phyloP scores from a whole-genome alignment of 2,797 vertebrate species.

The Acrocephalus scirpaceus region DNA sequence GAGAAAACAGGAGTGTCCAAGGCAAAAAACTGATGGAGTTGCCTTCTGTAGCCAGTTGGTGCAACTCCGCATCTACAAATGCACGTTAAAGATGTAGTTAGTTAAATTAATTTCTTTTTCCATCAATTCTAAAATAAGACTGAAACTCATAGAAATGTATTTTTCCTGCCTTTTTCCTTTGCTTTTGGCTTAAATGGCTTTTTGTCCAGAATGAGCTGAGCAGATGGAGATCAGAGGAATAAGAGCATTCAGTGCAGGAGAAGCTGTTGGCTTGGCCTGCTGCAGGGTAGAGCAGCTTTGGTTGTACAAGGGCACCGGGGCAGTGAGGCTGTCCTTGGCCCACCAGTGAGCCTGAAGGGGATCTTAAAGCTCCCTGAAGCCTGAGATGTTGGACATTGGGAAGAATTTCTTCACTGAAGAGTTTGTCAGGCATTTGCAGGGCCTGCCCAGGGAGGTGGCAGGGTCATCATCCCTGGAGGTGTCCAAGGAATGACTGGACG shows the following conservation, averaged over 20 bases:
- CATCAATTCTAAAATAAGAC: background rate
- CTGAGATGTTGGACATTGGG: background rate
- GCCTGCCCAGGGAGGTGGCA: background rate
- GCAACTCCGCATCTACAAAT: background rate
- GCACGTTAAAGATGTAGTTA: background rate
- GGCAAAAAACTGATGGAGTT: background rate
- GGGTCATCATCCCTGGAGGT: background rate
- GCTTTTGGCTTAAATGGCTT: background rate
- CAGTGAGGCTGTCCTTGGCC: background rate
- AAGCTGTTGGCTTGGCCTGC: background rate
- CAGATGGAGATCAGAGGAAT: background rate
- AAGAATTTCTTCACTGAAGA: background rate
- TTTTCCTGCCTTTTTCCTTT: background rate
- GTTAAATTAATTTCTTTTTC: background rate
- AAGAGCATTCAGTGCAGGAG: background rate
- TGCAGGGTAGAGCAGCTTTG: background rate
- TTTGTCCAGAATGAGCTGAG: background rate
- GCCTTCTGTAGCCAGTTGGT: background rate
- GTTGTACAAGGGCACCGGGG: rapidly evolving
- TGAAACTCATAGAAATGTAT: background rate
- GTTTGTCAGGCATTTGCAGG: background rate
- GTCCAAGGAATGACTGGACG: background rate
- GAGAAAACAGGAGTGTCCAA: background rate
- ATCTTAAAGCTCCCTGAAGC: background rate
- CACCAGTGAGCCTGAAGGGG: background rate